Evolutionary conservation across 2,113 vertebrate species (phyloP), one percentile per base, ranked within the genome.

Genomic region (Engraulis encrasicolus): DNA sequence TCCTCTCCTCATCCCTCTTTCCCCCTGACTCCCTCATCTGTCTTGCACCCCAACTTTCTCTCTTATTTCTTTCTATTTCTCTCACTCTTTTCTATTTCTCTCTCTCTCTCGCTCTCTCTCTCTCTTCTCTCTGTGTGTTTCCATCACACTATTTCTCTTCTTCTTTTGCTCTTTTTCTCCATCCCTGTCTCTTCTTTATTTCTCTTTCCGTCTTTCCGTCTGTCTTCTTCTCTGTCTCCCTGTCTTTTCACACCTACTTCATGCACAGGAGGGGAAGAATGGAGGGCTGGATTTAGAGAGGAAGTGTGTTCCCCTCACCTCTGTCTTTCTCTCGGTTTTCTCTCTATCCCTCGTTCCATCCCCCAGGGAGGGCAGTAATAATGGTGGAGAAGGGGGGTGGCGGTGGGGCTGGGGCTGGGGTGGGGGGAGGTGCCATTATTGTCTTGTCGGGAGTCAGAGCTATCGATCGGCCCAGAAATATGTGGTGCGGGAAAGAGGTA

Each of bases 391-490:
- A 81, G 82, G 85, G 81, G 84, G 3, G 40, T 3, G 40, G 40
- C 3, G 40, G 40, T 45, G 9, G 40, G n/a, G n/a, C n/a, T n/a
- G n/a, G n/a, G n/a, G n/a, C n/a, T n/a, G n/a, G 85, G 84, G 94
- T 94, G 95, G 94, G 94, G 95, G 95, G 96, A 93, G 94, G 94
- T 94, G 96, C 95, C 96, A 97, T 98, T 98, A 97, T 97, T 97
- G 96, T 97, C 96, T 98, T 97, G 97, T 98, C 96, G 96, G 96
- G 97, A 98, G 97, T 97, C 96, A 96, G 96, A 97, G 95, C 94
- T 95, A 98, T 98, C 95, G 97, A 98, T 98, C 96, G 93, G 92
- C 95, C 87, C 95, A 97, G 96, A 98, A 98, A 98, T 98, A 97
- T 97, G 97, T 97, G 96, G 95, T 95, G 94, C 95, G 95, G 96